Base-by-base conservation (phyloP, 1,140 invertebrate genomes). In the Teleopsis dalmanni region DNA sequence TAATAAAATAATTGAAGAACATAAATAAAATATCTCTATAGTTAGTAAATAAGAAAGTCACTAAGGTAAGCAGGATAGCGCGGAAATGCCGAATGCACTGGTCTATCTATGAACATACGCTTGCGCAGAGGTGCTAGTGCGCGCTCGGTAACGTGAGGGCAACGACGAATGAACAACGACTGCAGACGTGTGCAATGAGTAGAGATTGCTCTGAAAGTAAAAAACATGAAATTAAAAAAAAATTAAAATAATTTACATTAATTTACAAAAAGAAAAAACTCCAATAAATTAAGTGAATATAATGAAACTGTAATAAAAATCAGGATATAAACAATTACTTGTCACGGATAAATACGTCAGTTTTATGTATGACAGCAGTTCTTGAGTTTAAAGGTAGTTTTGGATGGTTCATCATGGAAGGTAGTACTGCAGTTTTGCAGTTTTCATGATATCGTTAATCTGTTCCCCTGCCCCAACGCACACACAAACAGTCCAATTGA, bases 121-220 rank as follows among this genome's bases (percentile, higher is more conserved):
- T 70, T 65, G 34, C 76, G 68, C 56, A 78, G 62, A 3, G 72
- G 60, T n/a, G 61, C 65, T 38, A 78, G 51, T 29, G 73, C 74
- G 34, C 64, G 74, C 41, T 78, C 76, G 16, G 75, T 76, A 11
- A 78, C 70, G 47, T 75, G 73, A n/a, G 60, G 66, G 52, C 76
- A 78, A 9, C 74, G 73, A 51, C 70, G 57, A 3, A 78, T 53
- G 10, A 75, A 49, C 11, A 78, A 57, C 14, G 74, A 75, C 51
- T 73, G 65, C 25, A 78, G 53, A 1, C 71, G 64, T 3, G 48
- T 55, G 54, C 75, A 75, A 43, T 76, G 67, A 21, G 65, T 53
- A n/a, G 70, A 70, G 26, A 78, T 51, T 34, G 74, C 72, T 53
- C 76, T 77, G 71, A 37, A 74, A 73, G 50, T 45, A 53, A n/a